Base-by-base conservation (phyloP, 2,797 vertebrate genomes). In the Macropus fuliginosus region DNA sequence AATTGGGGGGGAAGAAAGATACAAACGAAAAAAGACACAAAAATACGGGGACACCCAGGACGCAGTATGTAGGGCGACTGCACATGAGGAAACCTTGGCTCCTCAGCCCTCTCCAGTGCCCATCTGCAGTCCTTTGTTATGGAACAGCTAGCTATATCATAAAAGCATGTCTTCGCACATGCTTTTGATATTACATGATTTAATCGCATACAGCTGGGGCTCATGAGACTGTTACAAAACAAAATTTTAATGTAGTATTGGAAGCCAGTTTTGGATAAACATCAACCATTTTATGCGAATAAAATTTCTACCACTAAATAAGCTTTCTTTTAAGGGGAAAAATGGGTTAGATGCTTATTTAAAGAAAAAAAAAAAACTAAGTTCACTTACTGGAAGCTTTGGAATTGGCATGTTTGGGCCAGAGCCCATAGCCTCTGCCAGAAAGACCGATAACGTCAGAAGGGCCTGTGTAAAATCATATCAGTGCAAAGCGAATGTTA, bases 151-250 rank as follows among this genome's bases (percentile, higher is more conserved):
- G 97, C 98, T 98, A 98, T 98, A 99, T 98, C 97, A 98, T 98
- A 98, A 98, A 98, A 98, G 96, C 93, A 96, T 97, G 98, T 98
- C 97, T 98, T 98, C 98, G 98, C 98, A 98, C 98, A 98, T 98
- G 98, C 98, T 98, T 99, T 99, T 98, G 98, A 98, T 99, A 99
- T 98, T 98, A 98, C 98, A 98, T 97, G 98, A 98, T 98, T 98
- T 99, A 99, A 99, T 99, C 98, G 97, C 98, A 98, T 97, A 97
- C 98, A 99, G 98, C 98, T 99, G 99, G 97, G 98, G 97, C 97
- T 98, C 98, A 98, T 97, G 98, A 98, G 98, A 98, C 98, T 98
- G 97, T 98, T 98, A 98, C 98, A 98, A 99, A 99, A 99, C 97
- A 98, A 97, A 98, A 96, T 98, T 98, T 98, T 97, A 98, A 98